Evolutionary conservation across 2,113 vertebrate species (phyloP).

Genomic region (Eulacestoma nigropectus): DNA sequence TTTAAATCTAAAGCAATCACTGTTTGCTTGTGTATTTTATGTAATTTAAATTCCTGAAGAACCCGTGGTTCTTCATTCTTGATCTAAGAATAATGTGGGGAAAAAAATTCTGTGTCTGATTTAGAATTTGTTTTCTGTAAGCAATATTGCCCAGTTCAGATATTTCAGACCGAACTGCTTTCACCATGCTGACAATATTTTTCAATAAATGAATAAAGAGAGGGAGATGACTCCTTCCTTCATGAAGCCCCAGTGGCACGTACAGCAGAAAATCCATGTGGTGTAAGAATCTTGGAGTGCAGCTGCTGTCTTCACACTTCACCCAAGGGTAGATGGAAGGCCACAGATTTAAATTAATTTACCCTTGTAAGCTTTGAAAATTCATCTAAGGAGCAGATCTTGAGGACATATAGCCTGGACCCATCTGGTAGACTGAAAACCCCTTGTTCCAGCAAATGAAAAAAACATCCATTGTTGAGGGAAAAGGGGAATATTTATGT

Average conservation of each 20-base stretch:
- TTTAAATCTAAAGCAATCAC: slow-evolving; percentile 5
- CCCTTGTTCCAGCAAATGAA: background rate
- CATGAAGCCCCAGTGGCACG: background rate
- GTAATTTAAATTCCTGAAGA: background rate
- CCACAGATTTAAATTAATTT: background rate
- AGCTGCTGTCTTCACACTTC: slow-evolving; percentile 9
- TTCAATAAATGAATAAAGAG: background rate
- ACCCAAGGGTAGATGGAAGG: background rate
- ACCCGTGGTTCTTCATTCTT: background rate
- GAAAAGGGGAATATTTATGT: background rate
- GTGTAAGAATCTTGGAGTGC: background rate
- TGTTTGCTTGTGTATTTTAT: background rate
- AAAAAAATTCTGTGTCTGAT: background rate
- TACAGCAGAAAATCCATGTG: background rate
- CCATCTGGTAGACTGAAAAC: background rate
- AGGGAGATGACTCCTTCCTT: background rate
- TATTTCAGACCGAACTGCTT: background rate
- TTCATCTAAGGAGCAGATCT: background rate
- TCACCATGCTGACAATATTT: background rate
- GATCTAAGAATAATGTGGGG: background rate
- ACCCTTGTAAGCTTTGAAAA: background rate
- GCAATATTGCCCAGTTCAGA: background rate
- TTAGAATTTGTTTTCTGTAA: background rate
- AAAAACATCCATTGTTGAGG: background rate
- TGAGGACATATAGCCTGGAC: background rate